Evolutionary conservation across 2,797 vertebrate genomes (phyloP).

Genomic region (Nyctalus aviator): DNA sequence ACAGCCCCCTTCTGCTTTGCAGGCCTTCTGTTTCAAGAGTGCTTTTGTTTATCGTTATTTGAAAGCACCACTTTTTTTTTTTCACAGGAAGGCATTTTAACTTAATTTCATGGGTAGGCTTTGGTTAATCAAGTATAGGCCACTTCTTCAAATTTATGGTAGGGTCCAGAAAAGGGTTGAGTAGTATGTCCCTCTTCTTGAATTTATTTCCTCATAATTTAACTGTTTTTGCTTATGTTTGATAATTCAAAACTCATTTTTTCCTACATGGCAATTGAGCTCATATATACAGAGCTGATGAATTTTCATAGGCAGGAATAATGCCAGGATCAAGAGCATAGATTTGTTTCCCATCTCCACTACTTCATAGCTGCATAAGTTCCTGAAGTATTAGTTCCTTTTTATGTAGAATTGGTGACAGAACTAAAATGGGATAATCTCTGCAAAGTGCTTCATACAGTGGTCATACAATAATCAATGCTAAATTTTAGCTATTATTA

Average conservation of each 20-base stretch:
- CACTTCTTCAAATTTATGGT: conserved; percentile 32
- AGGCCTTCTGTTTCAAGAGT: neutral
- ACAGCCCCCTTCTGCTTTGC: neutral
- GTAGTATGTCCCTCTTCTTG: neutral
- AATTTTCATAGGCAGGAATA: neutral
- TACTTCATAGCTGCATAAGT: neutral
- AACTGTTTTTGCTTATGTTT: neutral
- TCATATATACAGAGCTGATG: neutral
- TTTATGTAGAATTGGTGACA: neutral
- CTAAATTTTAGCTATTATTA: neutral
- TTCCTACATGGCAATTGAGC: neutral
- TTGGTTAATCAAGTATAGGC: neutral
- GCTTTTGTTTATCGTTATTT: conserved; percentile 13
- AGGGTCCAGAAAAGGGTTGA: neutral
- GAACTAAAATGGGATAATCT: conserved; percentile 19
- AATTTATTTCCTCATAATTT: neutral
- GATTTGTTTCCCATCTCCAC: neutral
- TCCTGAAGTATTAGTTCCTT: neutral
- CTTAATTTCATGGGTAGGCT: conserved; percentile 25
- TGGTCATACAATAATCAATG: neutral
- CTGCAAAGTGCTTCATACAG: neutral
- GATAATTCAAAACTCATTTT: neutral
- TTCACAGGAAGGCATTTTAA: conserved; percentile 47
- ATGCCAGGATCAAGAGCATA: neutral
- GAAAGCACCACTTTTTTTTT: neutral